These are phyloP conservation scores for Stenurella melanura DNA, from an alignment of 2,888 invertebrate genomes.

Conservation along the genomic window DNA sequence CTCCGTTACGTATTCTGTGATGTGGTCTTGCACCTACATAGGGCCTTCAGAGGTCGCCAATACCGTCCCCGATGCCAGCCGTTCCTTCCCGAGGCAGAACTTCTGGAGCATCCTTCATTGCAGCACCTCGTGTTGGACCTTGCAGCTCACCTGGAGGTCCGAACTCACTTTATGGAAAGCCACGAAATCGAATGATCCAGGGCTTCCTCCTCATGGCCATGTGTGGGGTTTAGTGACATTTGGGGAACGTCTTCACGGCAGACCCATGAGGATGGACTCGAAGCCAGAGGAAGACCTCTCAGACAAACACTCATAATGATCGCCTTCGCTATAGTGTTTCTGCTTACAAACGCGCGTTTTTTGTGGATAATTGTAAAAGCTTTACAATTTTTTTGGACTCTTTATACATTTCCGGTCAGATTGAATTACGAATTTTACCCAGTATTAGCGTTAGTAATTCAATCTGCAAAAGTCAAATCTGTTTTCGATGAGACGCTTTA, in stretches of 20 bases:
- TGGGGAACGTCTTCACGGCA: slow-evolving; percentile 61
- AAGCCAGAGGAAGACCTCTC: slow-evolving; percentile 49
- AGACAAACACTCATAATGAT: slow-evolving; percentile 52
- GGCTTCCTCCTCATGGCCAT: slow-evolving; percentile 74
- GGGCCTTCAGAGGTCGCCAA: slow-evolving; percentile 88
- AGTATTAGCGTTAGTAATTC: slow-evolving; percentile 57
- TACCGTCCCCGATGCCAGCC: slow-evolving; percentile 92
- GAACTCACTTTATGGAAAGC: slow-evolving; percentile 81
- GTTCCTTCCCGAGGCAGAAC: slow-evolving; percentile 88
- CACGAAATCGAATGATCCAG: slow-evolving; percentile 80
- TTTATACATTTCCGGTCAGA: slow-evolving; percentile 52
- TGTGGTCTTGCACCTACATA: slow-evolving; percentile 90
- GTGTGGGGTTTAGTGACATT: slow-evolving; percentile 67
- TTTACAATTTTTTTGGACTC: slow-evolving; percentile 63
- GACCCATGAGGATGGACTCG: slow-evolving; percentile 64
- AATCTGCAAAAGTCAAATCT: slow-evolving; percentile 46
- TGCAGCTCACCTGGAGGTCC: slow-evolving; percentile 88
- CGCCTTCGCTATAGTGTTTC: slow-evolving; percentile 60
- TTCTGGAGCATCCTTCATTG: slow-evolving; percentile 89
- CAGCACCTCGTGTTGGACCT: slow-evolving; percentile 88
- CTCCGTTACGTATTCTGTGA: slow-evolving; percentile 96
- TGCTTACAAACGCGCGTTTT: slow-evolving; percentile 59
- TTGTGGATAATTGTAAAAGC: slow-evolving; percentile 53
- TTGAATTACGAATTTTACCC: slow-evolving; percentile 57
- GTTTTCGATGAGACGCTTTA: slow-evolving; percentile 35